Evolutionary conservation across 2,888 invertebrate species (phyloP).

Genomic region (Halocaridina rubra): DNA sequence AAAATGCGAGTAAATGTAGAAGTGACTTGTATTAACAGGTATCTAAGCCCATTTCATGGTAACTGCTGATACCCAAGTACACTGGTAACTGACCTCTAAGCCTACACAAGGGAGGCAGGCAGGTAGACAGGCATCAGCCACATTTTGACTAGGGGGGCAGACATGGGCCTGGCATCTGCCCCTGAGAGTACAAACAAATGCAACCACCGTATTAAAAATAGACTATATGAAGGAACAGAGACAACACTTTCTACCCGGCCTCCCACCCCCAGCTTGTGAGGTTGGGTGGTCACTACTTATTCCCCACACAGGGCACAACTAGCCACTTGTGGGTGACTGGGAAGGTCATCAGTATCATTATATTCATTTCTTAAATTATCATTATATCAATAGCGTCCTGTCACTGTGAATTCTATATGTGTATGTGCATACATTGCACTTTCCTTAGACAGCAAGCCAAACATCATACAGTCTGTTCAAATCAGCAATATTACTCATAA

Average conservation of each 20-base stretch:
- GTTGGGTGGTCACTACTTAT: neutral
- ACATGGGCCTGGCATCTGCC: constrained; percentile 42
- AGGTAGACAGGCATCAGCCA: constrained; percentile 1
- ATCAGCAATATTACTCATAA: too few species aligned
- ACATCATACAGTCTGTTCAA: constrained; percentile 26
- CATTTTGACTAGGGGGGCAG: constrained; percentile 48
- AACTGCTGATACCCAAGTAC: constrained; percentile 46
- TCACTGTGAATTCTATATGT: constrained; percentile 12
- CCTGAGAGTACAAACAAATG: constrained; percentile 55
- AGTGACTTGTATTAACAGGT: constrained; percentile 37
- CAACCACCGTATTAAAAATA: constrained; percentile 63
- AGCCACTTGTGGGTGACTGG: neutral
- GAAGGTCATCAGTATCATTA: constrained; percentile 8
- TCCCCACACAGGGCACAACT: neutral
- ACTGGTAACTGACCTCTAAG: constrained; percentile 45
- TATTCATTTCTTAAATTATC: too few species aligned
- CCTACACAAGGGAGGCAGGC: neutral
- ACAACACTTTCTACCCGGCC: constrained; percentile 22
- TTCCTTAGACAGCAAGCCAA: neutral
- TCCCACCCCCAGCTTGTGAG: neutral
- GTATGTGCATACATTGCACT: constrained; percentile 19
- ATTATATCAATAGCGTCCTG: constrained; percentile 32
- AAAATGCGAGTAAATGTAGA: constrained; percentile 36
- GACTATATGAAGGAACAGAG: constrained; percentile 62
- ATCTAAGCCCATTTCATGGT: constrained; percentile 47